Evolutionary conservation across 2,888 invertebrate genomes (phyloP), one percentile per base, ranked within the genome.

Genomic region (Micropterix aruncella): DNA sequence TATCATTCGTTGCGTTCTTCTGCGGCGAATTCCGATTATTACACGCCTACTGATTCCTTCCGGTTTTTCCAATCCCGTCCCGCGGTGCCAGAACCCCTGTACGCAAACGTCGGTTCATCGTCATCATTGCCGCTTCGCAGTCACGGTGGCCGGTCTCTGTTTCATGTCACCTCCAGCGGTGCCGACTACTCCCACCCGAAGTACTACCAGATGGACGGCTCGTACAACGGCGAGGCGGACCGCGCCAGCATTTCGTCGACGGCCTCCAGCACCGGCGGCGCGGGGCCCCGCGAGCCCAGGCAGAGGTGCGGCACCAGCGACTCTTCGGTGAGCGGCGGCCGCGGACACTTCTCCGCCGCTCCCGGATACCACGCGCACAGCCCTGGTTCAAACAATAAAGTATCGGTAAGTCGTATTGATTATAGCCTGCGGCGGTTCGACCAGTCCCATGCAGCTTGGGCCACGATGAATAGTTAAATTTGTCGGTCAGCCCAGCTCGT

Each of bases 171-270:
- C 61, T n/a, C n/a, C n/a, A 75, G 75, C 67, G 73, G 73, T 51
- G 74, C 74, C 45, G 75, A 75, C 41, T 51, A 47, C 43, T 66
- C 73, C 50, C 66, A 65, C 45, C 70, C 75, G 41, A 73, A 70
- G 52, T 70, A 70, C 46, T 66, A 73, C 18, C 41, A 46, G 54
- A 67, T 70, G 65, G 75, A 74, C 52, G 64, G 69, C 46, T 72
- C 72, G 57, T 71, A 66, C 52, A 67, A 71, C 53, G 74, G 74
- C 38, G 77, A 77, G 52, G 66, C 70, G 19, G 78, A 79, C 56
- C 74, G 76, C 58, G 70, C 77, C 56, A 77, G 77, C 57, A 62
- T 78, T 48, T 76, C 76, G 37, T 76, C 76, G 9, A 69, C 70
- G 2, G 71, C 76, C 15, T 77, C 77, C 43, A 77, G 77, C 57